Evolutionary conservation across 2,113 vertebrate genomes (phyloP).

Genomic region (Entomyzon cyanotis): DNA sequence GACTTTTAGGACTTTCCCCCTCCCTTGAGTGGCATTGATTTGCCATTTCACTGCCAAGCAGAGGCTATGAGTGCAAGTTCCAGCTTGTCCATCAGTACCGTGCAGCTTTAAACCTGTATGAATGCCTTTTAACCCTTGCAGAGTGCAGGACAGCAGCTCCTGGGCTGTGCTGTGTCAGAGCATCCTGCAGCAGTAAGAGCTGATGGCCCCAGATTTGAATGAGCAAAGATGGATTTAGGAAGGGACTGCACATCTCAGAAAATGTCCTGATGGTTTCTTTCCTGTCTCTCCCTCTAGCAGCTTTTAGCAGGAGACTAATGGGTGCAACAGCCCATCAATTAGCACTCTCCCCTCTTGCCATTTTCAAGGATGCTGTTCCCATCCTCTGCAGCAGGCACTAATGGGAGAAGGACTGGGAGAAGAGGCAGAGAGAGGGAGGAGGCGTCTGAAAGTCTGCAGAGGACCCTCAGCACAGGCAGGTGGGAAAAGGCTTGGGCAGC

Average conservation of each 20-base stretch:
- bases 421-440: background rate
- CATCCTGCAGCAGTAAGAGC: background rate
- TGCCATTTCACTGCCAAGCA: background rate
- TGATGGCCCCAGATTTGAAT: background rate
- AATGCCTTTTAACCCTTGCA: background rate
- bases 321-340: background rate
- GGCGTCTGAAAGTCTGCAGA: background rate
- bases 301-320: constrained; percentile 10
- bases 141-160: background rate
- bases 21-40: background rate
- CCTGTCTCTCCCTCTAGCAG: background rate
- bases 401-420: background rate
- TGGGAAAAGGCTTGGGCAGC: background rate
- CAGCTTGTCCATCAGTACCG: background rate
- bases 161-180: background rate
- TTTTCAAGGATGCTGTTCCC: background rate
- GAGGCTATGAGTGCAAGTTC: background rate
- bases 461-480: background rate
- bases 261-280: background rate
- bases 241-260: rapidly evolving
- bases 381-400: background rate
- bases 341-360: background rate
- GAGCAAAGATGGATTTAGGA: background rate
- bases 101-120: background rate
- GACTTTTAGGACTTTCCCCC: background rate